phyloP scores from a whole-genome alignment of 2,113 vertebrate species.

The Dipodomys merriami region DNA sequence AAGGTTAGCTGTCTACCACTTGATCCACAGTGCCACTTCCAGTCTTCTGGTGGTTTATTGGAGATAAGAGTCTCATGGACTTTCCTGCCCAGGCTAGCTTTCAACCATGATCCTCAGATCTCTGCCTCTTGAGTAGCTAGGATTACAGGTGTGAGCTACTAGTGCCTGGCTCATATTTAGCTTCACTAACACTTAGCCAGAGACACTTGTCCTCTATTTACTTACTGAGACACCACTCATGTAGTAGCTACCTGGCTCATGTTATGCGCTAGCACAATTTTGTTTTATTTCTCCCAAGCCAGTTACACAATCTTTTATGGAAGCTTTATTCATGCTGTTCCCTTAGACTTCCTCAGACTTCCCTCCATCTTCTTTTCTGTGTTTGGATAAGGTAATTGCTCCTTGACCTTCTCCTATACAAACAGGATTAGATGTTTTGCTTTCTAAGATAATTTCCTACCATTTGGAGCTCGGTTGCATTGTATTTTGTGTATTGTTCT shows the following conservation, averaged over 20 bases:
- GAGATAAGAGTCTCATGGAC: too few species aligned
- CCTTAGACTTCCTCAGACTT: background rate
- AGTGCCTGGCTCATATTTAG: background rate
- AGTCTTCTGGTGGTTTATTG: too few species aligned
- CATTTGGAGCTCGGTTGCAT: background rate
- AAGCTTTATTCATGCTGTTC: background rate
- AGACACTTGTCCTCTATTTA: background rate
- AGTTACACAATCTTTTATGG: background rate
- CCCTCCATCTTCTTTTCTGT: background rate
- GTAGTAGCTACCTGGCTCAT: background rate
- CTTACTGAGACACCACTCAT: background rate
- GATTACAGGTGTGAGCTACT: too few species aligned
- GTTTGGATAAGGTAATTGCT: background rate
- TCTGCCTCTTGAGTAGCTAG: too few species aligned
- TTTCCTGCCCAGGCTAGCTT: too few species aligned
- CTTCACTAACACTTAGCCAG: conserved; percentile 26
- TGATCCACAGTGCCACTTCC: too few species aligned
- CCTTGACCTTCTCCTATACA: background rate
- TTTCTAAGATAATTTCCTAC: background rate
- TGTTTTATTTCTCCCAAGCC: background rate
- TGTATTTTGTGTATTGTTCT: background rate
- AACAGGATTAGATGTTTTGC: background rate
- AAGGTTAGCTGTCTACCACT: too few species aligned
- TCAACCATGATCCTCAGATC: too few species aligned
- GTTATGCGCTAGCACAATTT: background rate